Conservation (phyloP, 1,140 invertebrate species). For the Diprion similis region DNA sequence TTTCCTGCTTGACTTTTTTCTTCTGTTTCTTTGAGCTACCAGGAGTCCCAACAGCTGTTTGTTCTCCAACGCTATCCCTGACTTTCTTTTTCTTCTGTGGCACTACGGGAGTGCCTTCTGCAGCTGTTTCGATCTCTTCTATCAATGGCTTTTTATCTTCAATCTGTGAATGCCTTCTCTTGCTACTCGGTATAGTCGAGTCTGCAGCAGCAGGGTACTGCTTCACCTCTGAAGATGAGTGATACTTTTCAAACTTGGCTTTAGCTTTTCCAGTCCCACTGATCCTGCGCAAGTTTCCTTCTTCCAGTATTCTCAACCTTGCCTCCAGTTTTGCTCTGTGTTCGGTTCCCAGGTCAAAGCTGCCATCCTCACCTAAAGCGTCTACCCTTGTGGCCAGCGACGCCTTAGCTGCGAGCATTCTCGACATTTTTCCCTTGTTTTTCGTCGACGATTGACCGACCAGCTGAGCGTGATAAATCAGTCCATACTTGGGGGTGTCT, state of each 20-base stretch:
- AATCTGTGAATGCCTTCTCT: constrained; percentile 49
- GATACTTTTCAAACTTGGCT: constrained; percentile 91
- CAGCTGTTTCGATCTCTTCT: constrained; percentile 49
- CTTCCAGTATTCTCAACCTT: constrained; percentile 79
- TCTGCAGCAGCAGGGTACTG: constrained; percentile 70
- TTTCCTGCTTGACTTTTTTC: constrained; percentile 35
- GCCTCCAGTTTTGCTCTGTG: constrained; percentile 88
- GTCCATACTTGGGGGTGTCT: constrained; percentile 98
- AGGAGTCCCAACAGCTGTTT: constrained; percentile 24
- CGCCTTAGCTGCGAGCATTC: constrained; percentile 97
- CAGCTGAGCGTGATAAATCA: constrained; percentile 96
- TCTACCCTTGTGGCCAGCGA: constrained; percentile 93
- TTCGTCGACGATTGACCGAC: constrained; percentile 87
- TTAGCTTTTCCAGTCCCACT: constrained; percentile 89
- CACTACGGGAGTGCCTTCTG: constrained; percentile 31
- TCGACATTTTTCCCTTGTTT: constrained; percentile 94
- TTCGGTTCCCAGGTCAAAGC: constrained; percentile 82
- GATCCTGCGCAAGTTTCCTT: constrained; percentile 81
- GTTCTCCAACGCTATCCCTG: constrained; percentile 8
- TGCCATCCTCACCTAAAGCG: constrained; percentile 90
- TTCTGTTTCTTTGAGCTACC: constrained; percentile 46
- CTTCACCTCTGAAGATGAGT: constrained; percentile 77
- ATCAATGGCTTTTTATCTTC: constrained; percentile 60
- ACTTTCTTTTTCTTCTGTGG: constrained; percentile 47
- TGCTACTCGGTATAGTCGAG: constrained; percentile 63